phyloP scores from a whole-genome alignment of 1,140 invertebrate genomes.

The Meloidogyne floridensis region DNA sequence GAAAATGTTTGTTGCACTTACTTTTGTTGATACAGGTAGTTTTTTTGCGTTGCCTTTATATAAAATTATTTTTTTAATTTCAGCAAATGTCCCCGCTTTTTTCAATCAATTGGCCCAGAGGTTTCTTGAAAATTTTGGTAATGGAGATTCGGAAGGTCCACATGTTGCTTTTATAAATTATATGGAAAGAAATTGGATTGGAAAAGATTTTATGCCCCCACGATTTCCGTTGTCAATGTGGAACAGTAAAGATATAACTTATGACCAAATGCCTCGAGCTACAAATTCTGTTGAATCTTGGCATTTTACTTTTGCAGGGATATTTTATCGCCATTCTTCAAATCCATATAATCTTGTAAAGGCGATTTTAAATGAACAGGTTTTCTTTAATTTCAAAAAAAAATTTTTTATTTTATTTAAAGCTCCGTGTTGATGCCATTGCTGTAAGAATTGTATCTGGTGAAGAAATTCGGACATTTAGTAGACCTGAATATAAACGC shows the following conservation, averaged over 20 bases:
- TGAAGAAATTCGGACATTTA: conserved; percentile 8
- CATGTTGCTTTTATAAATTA: conserved; percentile 12
- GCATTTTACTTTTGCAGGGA: conserved; percentile 13
- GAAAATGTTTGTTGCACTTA: conserved; percentile 24
- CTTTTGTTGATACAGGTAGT: conserved; percentile 6
- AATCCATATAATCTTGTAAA: background rate
- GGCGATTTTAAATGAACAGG: background rate
- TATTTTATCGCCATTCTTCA: background rate
- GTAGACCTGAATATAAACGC: conserved; percentile 4
- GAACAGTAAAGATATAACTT: conserved; percentile 19
- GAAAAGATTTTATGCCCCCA: background rate
- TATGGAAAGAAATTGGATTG: conserved; percentile 17
- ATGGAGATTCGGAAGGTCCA: background rate
- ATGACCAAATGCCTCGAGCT: conserved; percentile 15
- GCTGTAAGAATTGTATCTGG: background rate
- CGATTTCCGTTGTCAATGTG: conserved; percentile 13
- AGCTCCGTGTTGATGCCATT: background rate
- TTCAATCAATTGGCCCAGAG: background rate
- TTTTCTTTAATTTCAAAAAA: background rate
- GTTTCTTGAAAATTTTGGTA: conserved; percentile 3
- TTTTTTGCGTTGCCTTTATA: background rate
- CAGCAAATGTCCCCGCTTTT: background rate
- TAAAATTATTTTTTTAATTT: background rate
- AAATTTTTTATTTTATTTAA: background rate
- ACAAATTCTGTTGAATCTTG: conserved; percentile 21